Percentiles rank a stretch among this genome's conserved stretches.
Evolutionary conservation across 2,888 invertebrate genomes (phyloP).

Genomic region (Agelastica alni): DNA sequence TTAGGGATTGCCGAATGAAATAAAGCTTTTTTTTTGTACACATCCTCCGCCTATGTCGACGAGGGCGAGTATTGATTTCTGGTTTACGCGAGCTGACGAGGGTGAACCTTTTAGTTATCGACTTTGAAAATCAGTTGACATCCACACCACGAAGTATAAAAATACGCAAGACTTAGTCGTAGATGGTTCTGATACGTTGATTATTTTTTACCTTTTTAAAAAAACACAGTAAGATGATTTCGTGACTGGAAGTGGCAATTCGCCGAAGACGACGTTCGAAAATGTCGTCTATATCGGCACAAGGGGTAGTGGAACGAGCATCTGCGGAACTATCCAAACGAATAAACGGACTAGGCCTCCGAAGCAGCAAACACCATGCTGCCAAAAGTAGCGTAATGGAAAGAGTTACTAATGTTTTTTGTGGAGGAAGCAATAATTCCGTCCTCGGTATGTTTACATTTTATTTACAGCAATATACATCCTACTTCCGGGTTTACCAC

Average conservation of each 20-base stretch:
- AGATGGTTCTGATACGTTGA: too few species aligned
- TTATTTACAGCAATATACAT: too few species aligned
- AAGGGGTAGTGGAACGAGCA: constrained; percentile 89
- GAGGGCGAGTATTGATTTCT: constrained; percentile 35
- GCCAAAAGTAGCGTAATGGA: constrained; percentile 75
- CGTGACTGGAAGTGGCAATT: constrained; percentile 17
- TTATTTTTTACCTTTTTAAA: too few species aligned
- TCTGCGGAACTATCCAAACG: constrained; percentile 88
- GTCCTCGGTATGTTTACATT: constrained; percentile 33
- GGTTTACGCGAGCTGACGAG: constrained; percentile 17
- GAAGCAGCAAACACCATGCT: constrained; percentile 54
- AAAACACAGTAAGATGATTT: too few species aligned
- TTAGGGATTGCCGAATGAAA: too few species aligned
- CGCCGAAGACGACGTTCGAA: constrained; percentile 25
- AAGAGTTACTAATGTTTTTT: constrained; percentile 84
- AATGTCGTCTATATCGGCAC: constrained; percentile 85
- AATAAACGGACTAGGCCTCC: constrained; percentile 74
- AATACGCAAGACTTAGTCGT: constrained; percentile 12
- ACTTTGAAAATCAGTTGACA: constrained; percentile 27
- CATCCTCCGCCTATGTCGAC: constrained; percentile 22
- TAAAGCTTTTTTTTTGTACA: too few species aligned
- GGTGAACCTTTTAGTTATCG: constrained; percentile 29
- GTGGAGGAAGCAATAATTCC: constrained; percentile 66
- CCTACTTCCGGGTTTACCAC: too few species aligned
- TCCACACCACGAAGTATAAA: constrained; percentile 7